Evolutionary conservation across 2,888 invertebrate genomes (phyloP), one percentile per base, ranked within the genome.

Genomic region (Chymomyza caudatula): DNA sequence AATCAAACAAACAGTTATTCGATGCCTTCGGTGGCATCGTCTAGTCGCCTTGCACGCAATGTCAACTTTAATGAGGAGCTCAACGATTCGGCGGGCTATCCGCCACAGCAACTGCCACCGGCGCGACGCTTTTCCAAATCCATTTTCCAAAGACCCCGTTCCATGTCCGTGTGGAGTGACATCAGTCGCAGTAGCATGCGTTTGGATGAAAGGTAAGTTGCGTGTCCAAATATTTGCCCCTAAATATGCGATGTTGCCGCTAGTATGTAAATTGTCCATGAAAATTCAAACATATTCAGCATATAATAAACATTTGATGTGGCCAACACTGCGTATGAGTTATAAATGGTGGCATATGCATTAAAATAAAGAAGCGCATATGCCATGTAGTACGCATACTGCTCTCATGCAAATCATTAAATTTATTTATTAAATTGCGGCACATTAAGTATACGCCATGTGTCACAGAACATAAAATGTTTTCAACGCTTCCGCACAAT

Each of bases 111-210:
- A 65, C 66, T 80, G 60, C 83, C 88, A 23, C 70, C 83, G 59
- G 79, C 88, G 15, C 84, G 90, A 15, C 88, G 91, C 57, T 89
- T 89, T 47, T 91, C 90, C 43, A 89, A 89, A 71, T 80, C 88
- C 15, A 85, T 91, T 63, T 90, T 90, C 72, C 92, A 91, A 69
- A 92, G 91, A 88, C 96, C 93, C 2, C 92, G 94, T 43, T 96
- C 96, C 74, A 95, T 96, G 95, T 96, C 96, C 87, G 96, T 95
- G 44, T 96, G 96, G 96, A 96, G 96, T 86, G 96, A 96, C 87
- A 94, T 96, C 88, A 96, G 96, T 85, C 92, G 96, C 63, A 95
- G 95, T 76, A 96, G 95, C 88, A 95, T 95, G 92, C 93, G 94
- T 84, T 92, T 95, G 86, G 90, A 91, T 84, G 90, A 91, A 85